Evolutionary conservation across 2,113 vertebrate species (phyloP).

Genomic region (Mus spicilegus): DNA sequence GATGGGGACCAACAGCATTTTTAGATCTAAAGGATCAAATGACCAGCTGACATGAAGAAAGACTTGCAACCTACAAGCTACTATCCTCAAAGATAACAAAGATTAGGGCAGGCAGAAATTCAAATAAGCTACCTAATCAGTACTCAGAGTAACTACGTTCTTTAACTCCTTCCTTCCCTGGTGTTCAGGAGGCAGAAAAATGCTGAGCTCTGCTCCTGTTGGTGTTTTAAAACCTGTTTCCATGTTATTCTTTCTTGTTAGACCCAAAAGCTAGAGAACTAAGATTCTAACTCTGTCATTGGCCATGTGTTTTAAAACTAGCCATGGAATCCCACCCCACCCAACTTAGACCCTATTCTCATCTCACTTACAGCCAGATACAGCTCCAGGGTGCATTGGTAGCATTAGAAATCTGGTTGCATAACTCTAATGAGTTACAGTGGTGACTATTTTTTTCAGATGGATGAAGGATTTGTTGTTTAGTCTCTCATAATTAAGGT

Average conservation of each 20-base stretch:
- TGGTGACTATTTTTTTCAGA: background rate
- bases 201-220: background rate
- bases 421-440: background rate
- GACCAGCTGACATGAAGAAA: too few relatives aligned
- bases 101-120: background rate
- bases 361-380: background rate
- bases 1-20: background rate
- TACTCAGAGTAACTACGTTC: background rate
- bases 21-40: background rate
- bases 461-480: background rate
- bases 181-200: background rate
- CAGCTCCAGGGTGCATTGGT: background rate
- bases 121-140: background rate
- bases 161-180: background rate
- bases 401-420: background rate
- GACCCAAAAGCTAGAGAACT: background rate
- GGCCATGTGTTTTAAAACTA: background rate
- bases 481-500: background rate
- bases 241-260: background rate
- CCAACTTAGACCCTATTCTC: background rate
- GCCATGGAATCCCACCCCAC: background rate
- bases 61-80: background rate
- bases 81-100: background rate
- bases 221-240: conserved; percentile 17
- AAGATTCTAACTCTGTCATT: background rate